These are phyloP conservation scores for Tauraco hartlaubi DNA, from an alignment of 2,797 vertebrate genomes.

Conservation along the genomic window DNA sequence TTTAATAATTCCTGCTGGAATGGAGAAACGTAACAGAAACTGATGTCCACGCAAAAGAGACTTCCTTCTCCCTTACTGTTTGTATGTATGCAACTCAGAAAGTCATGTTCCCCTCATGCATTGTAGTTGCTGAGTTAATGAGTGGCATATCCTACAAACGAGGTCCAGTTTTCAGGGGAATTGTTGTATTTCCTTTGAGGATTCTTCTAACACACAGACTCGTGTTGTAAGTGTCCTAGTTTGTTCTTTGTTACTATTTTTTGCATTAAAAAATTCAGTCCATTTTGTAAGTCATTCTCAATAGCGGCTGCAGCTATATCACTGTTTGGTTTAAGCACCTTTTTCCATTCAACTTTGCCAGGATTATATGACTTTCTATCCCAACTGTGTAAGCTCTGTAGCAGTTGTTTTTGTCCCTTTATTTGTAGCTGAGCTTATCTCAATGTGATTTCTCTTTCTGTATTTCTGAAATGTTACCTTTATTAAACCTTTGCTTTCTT, in stretches of 20 bases:
- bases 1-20: neutral
- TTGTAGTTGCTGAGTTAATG: slow-evolving; percentile 46
- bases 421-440: neutral
- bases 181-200: neutral
- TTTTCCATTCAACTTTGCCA: neutral
- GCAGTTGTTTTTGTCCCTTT: neutral
- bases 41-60: neutral
- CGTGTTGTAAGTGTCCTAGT: neutral
- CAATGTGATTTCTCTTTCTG: neutral
- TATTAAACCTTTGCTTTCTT: slow-evolving; percentile 3
- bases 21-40: neutral
- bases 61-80: slow-evolving; percentile 6
- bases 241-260: neutral
- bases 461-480: slow-evolving; percentile 20
- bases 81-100: neutral
- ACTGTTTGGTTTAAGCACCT: neutral
- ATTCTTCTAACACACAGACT: neutral
- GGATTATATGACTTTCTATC: neutral
- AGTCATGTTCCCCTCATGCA: neutral
- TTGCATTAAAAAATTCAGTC: neutral
- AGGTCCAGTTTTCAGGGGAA: slow-evolving; percentile 4
- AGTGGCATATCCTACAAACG: neutral
- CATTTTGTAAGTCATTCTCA: neutral
- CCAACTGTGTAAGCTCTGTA: neutral
- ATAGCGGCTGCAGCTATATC: neutral